These are phyloP conservation scores for Cecropterus lyciades DNA, from an alignment of 1,140 invertebrate species.

Conservation along the genomic window DNA sequence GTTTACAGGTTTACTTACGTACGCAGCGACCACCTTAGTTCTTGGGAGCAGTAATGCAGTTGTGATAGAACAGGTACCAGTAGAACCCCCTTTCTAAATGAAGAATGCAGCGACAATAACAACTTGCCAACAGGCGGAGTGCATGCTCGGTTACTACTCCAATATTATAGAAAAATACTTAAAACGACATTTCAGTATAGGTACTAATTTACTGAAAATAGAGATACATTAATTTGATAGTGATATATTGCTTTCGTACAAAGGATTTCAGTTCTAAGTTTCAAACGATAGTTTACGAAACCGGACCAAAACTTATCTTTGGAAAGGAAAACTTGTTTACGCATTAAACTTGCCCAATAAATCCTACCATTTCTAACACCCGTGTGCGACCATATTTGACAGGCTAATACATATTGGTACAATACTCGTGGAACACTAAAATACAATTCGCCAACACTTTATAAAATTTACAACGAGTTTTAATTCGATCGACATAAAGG, in stretches of 20 bases:
- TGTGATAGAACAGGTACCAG: too few relatives aligned
- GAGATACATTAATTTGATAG: constrained; percentile 17
- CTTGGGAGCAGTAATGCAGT: too few relatives aligned
- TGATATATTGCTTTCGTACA: constrained; percentile 6
- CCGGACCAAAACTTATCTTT: constrained; percentile 15
- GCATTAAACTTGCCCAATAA: constrained; percentile 72
- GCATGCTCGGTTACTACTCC: too few relatives aligned
- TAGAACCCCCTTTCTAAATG: too few relatives aligned
- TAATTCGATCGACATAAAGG: constrained; percentile 41
- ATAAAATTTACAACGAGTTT: constrained; percentile 2
- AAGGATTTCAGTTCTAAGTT: constrained; percentile 19
- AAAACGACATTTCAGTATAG: too few relatives aligned
- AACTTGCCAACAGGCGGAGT: too few relatives aligned
- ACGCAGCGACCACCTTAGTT: too few relatives aligned
- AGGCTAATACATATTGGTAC: constrained; percentile 68
- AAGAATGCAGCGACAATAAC: too few relatives aligned
- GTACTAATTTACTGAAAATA: too few relatives aligned
- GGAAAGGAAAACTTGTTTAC: constrained; percentile 47
- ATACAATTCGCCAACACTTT: constrained; percentile 27
- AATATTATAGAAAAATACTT: too few relatives aligned
- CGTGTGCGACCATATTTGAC: constrained; percentile 62
- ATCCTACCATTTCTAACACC: constrained; percentile 60
- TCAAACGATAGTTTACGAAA: constrained; percentile 14
- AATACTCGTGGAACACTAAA: constrained; percentile 55
- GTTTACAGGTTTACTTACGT: too few relatives aligned